Conservation (phyloP, 2,888 invertebrate species). For the Zelleria hepariella region DNA sequence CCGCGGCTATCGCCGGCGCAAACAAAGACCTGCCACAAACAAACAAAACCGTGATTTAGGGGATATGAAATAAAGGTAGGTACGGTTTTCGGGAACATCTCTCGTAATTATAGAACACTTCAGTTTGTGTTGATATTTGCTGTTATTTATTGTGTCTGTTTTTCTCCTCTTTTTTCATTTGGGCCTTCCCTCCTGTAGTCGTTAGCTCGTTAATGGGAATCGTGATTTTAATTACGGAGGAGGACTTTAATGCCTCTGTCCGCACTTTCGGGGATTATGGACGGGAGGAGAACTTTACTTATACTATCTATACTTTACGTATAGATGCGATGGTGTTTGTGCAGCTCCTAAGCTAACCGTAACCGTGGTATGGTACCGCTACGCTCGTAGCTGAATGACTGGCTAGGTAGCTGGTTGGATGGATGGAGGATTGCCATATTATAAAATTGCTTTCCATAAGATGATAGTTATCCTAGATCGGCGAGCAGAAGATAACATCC, state of each 20-base stretch:
- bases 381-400: too few species aligned
- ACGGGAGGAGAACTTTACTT: not conserved
- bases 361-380: too few species aligned
- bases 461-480: too few species aligned
- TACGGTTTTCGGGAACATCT: slow-evolving; percentile 11
- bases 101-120: not conserved
- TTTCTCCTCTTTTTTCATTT: not conserved
- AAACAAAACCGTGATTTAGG: slow-evolving; percentile 57
- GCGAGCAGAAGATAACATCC: too few species aligned
- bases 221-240: not conserved
- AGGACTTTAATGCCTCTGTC: not conserved
- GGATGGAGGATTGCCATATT: too few species aligned
- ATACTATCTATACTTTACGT: too few species aligned
- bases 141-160: not conserved
- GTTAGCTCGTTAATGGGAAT: not conserved
- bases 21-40: slow-evolving; percentile 47
- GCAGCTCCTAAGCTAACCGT: too few species aligned
- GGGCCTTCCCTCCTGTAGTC: not conserved
- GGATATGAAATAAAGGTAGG: slow-evolving; percentile 41
- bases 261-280: not conserved
- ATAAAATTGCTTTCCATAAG: too few species aligned
- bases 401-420: too few species aligned
- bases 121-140: not conserved
- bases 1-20: slow-evolving; percentile 27
- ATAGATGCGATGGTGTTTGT: too few species aligned